These are phyloP conservation scores for Ranitomeya imitator DNA, from an alignment of 2,113 vertebrate species.

Conservation along the genomic window DNA sequence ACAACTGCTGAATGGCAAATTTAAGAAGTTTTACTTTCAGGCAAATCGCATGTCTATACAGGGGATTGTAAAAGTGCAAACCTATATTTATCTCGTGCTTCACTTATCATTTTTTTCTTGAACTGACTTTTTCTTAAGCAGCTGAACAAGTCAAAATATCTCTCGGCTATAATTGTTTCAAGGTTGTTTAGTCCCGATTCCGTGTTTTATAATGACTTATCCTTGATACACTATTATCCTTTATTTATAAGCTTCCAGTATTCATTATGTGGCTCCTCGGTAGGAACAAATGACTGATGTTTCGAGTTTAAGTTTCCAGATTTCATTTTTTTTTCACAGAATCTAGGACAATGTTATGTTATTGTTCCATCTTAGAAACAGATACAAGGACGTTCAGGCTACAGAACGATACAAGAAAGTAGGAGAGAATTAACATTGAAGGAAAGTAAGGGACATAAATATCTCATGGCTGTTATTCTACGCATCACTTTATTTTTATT, in stretches of 20 bases:
- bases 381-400: neutral
- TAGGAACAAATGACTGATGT: conserved; percentile 10
- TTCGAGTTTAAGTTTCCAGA: neutral
- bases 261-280: neutral
- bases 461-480: neutral
- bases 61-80: neutral
- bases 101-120: neutral
- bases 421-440: neutral
- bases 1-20: neutral
- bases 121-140: neutral
- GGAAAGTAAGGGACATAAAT: neutral
- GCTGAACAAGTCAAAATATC: conserved; percentile 5
- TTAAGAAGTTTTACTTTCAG: neutral
- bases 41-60: neutral
- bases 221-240: conserved; percentile 1
- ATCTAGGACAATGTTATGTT: neutral
- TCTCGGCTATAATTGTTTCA: conserved; percentile 15
- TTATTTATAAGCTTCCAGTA: conserved; percentile 4
- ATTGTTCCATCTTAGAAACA: neutral
- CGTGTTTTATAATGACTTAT: neutral
- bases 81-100: neutral
- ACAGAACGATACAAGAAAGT: neutral
- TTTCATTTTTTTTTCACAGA: neutral
- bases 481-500: too few species aligned
- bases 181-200: conserved; percentile 9